Conservation (phyloP, 2,888 invertebrate species). For the Diaperis boleti region DNA sequence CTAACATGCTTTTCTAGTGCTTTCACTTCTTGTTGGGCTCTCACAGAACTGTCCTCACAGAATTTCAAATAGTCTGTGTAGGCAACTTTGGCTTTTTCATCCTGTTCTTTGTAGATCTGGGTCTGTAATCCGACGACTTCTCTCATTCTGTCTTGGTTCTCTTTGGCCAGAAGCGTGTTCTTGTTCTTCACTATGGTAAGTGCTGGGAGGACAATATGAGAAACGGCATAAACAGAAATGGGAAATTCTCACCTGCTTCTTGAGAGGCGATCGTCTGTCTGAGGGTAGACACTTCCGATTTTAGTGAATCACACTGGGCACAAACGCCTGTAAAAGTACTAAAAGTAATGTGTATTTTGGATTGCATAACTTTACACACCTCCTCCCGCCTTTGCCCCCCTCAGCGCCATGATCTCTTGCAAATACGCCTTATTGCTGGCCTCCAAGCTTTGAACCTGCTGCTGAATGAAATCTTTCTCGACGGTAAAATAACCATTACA, state of each 20-base stretch:
- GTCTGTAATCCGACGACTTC: not conserved
- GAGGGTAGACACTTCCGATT: not conserved
- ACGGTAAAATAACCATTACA: not conserved
- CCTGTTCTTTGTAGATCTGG: not conserved
- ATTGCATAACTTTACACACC: too few relatives aligned
- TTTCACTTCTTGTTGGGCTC: not conserved
- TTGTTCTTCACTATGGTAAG: too few relatives aligned
- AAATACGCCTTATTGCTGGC: conserved; percentile 1
- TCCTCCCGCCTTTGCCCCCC: not conserved
- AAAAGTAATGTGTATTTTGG: too few relatives aligned
- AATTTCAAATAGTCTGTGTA: conserved; percentile 5
- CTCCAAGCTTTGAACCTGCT: conserved; percentile 7
- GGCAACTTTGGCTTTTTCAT: not conserved
- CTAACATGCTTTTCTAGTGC: not conserved
- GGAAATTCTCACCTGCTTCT: not conserved
- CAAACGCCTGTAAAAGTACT: not conserved
- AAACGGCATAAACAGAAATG: too few relatives aligned
- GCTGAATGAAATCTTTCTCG: conserved; percentile 4
- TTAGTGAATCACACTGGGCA: not conserved
- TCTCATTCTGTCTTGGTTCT: not conserved
- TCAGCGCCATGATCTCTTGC: conserved; percentile 8
- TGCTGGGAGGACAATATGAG: too few relatives aligned
- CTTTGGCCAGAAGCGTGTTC: not conserved
- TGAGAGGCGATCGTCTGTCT: not conserved
- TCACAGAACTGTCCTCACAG: not conserved